Conservation (phyloP, 2,113 vertebrate genomes). For the Mastomys coucha region DNA sequence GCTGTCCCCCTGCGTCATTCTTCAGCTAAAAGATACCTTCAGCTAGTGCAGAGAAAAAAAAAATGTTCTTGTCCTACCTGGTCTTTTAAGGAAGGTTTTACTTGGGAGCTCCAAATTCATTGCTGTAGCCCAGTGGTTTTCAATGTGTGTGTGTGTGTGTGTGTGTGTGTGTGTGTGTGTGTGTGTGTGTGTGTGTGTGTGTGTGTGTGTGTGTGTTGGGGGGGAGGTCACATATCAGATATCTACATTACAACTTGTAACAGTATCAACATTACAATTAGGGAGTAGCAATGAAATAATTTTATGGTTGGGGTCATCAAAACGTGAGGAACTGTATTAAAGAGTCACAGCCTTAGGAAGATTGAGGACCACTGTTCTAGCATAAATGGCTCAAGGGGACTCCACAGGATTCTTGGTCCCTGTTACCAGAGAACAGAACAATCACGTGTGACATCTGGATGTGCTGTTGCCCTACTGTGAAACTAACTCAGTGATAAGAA, state of each 20-base stretch:
- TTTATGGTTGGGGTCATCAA: background rate
- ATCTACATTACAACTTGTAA: background rate
- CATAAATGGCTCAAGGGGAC: background rate
- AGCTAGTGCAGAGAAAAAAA: background rate
- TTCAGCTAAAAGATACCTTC: background rate
- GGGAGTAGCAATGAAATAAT: background rate
- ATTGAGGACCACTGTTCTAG: background rate
- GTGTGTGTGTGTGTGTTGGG: too few relatives aligned
- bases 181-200: too few relatives aligned
- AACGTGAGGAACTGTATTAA: background rate
- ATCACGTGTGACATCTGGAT: background rate
- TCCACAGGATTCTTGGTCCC: background rate
- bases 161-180: too few relatives aligned
- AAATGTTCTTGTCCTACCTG: fast-evolving
- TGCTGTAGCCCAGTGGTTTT: background rate
- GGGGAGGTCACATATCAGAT: background rate
- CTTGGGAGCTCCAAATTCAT: background rate
- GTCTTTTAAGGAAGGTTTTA: background rate
- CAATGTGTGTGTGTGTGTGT: background rate
- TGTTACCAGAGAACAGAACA: background rate
- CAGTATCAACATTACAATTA: background rate
- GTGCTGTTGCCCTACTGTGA: background rate
- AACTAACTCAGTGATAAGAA: background rate
- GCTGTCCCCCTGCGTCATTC: background rate
- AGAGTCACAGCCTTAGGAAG: background rate